phyloP scores from a whole-genome alignment of 2,797 vertebrate species.

The Microctenopoma steveboyesi region DNA sequence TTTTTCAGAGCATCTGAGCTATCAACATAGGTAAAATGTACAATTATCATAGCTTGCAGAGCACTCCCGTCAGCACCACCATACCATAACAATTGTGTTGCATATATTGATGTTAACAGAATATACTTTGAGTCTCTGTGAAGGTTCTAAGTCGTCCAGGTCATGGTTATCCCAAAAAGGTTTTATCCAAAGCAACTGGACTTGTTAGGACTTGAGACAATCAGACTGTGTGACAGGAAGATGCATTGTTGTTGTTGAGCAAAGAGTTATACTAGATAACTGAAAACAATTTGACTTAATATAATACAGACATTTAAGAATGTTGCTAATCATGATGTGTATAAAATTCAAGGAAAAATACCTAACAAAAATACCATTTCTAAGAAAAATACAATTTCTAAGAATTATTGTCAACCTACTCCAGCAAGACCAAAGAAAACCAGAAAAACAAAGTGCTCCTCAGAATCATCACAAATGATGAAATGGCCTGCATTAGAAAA shows the following conservation, averaged over 20 bases:
- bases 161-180: too few species aligned
- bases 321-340: too few species aligned
- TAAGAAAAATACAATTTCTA: too few species aligned
- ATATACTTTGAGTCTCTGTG: background rate
- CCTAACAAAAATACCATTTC: too few species aligned
- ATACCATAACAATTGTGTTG: background rate
- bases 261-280: too few species aligned
- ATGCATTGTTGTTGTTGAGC: too few species aligned
- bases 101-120: background rate
- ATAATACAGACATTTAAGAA: too few species aligned
- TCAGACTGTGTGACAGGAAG: too few species aligned
- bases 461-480: slow-evolving; percentile 7
- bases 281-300: too few species aligned
- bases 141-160: too few species aligned
- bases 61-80: slow-evolving; percentile 23
- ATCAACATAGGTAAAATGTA: slow-evolving; percentile 33
- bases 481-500: slow-evolving; percentile 2
- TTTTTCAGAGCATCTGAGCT: slow-evolving; percentile 47
- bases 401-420: background rate
- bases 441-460: slow-evolving; percentile 17
- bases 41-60: slow-evolving; percentile 38
- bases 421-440: background rate
- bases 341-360: too few species aligned
- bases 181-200: too few species aligned
- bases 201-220: background rate